These are phyloP conservation scores for Falcaria lacertinaria DNA, from an alignment of 2,888 invertebrate species.

Conservation along the genomic window DNA sequence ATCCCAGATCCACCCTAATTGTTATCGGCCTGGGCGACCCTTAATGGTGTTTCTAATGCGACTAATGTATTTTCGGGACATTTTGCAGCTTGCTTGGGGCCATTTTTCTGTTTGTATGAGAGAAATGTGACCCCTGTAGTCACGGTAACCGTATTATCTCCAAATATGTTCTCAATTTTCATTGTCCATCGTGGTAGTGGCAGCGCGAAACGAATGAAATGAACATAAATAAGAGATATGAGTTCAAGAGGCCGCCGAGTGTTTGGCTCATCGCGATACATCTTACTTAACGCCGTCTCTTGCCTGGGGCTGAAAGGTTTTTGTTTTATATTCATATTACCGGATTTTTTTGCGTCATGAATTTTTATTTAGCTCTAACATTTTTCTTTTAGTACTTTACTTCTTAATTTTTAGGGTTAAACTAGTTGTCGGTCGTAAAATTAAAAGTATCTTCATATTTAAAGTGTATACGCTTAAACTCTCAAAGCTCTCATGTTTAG, in stretches of 20 bases:
- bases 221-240: slow-evolving; percentile 69
- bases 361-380: background rate
- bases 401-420: too few relatives aligned
- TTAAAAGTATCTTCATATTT: background rate
- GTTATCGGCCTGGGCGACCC: slow-evolving; percentile 70
- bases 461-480: background rate
- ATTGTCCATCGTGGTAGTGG: slow-evolving; percentile 65
- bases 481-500: background rate
- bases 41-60: slow-evolving; percentile 77
- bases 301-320: slow-evolving; percentile 12
- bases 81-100: slow-evolving; percentile 76
- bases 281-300: slow-evolving; percentile 34
- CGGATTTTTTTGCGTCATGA: background rate
- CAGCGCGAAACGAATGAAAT: slow-evolving; percentile 56
- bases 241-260: slow-evolving; percentile 34
- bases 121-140: slow-evolving; percentile 55
- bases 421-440: background rate
- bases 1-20: slow-evolving; percentile 74
- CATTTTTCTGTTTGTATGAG: slow-evolving; percentile 74
- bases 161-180: slow-evolving; percentile 77
- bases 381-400: too few relatives aligned
- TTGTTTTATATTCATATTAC: background rate
- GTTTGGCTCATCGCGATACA: slow-evolving; percentile 33
- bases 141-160: slow-evolving; percentile 73
- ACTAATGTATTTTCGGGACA: slow-evolving; percentile 78